A percentile compares a stretch with the other conserved stretches of the same genome.
Conservation (phyloP, 2,888 invertebrate genomes). For the Pseudococcus longispinus region DNA sequence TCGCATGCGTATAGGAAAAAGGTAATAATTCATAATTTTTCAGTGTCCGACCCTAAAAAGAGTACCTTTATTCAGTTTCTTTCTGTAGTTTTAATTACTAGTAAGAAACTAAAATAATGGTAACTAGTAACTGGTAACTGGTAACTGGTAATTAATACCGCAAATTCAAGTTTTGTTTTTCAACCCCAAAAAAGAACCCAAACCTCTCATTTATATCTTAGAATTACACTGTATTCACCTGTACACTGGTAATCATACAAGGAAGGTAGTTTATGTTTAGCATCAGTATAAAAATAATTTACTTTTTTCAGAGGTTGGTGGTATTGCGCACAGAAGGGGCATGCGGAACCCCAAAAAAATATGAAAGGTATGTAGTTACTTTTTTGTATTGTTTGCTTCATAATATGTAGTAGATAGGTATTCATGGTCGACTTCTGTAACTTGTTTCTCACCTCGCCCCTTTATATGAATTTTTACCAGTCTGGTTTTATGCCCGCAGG, state of each 20-base stretch:
- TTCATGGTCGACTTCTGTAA: constrained; percentile 45
- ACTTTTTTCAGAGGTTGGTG: constrained; percentile 14
- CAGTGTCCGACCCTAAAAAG: neutral
- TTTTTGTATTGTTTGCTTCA: constrained; percentile 41
- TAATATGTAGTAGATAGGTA: neutral
- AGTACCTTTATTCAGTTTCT: neutral
- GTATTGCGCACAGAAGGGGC: constrained; percentile 17
- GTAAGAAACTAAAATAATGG: neutral
- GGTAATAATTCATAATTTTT: neutral
- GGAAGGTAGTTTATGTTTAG: constrained; percentile 3
- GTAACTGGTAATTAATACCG: constrained; percentile 32
- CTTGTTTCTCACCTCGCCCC: constrained; percentile 41
- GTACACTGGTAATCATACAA: neutral
- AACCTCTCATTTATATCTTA: neutral
- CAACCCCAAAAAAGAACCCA: neutral
- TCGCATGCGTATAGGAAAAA: neutral
- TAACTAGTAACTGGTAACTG: no score
- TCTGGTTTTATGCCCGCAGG: constrained; percentile 45
- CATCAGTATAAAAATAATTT: constrained; percentile 7
- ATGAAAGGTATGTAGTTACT: constrained; percentile 16
- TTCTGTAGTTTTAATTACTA: neutral
- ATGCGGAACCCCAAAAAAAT: neutral
- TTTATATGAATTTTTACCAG: constrained; percentile 43
- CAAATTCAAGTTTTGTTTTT: constrained; percentile 35
- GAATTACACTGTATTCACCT: constrained; percentile 23